Evolutionary conservation across 1,140 invertebrate species (phyloP), one percentile per base, ranked within the genome.

Genomic region (Liolophura sinensis): DNA sequence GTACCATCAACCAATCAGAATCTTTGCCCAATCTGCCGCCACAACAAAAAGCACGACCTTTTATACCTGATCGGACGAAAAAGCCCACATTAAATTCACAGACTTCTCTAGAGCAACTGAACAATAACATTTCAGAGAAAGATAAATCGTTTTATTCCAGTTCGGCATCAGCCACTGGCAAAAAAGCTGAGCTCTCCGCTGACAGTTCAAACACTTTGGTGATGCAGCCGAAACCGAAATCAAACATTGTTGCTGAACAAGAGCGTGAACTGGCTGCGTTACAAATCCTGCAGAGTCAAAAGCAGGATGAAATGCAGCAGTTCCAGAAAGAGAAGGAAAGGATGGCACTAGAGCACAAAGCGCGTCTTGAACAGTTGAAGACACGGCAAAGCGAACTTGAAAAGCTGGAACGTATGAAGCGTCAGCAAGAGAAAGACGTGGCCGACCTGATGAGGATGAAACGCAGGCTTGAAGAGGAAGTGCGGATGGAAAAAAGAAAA

Each of bases 341-440:
- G 79, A 87, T 81, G 65, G 85, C 63, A 9, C 78, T 86, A 48
- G 40, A 80, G 82, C 65, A 87, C 84, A n/a, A 85, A 87, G 75
- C 82, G 78, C 76, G 86, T 86, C 73, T 81, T 1, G 73, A 82
- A 65, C 57, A 71, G 68, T 62, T 85, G 56, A 64, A 75, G 59
- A 62, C 55, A 82, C 84, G 87, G 82, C 86, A 77, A 71, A 70
- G 56, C 78, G 86, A 71, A 76, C 80, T 70, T 81, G 86, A 12
- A 84, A 87, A 86, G 52, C 82, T 87, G 64, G 86, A 88, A 73
- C 76, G 86, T 72, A 76, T 90, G 16, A 88, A 89, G 79, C 87
- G 85, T 73, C 85, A 86, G 57, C 70, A 82, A 62, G 75, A 78
- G 49, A 76, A 73, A 56, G 78, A 76, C 25, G 70, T 81, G 16